phyloP scores from a whole-genome alignment of 1,140 invertebrate genomes.

The Drosophila pachea region DNA sequence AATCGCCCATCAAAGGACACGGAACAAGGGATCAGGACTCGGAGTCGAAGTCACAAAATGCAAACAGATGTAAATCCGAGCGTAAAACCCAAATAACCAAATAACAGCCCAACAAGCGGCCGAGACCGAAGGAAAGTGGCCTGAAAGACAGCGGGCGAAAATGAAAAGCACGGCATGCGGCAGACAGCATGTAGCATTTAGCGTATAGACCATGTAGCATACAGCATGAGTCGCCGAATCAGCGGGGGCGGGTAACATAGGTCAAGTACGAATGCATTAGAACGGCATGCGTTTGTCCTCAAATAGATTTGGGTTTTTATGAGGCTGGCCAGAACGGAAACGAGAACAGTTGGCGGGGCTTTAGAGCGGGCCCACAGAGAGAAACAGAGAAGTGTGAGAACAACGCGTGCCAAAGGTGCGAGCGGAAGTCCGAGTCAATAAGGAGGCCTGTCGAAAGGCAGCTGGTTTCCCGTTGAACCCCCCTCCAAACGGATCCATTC shows the following conservation, averaged over 20 bases:
- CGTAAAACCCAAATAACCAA: slow-evolving; percentile 63
- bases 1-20: slow-evolving; percentile 54
- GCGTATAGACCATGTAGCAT: slow-evolving; percentile 2
- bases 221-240: slow-evolving; percentile 17
- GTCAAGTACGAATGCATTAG: slow-evolving; percentile 64
- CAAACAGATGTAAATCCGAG: slow-evolving; percentile 74
- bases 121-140: slow-evolving; percentile 26
- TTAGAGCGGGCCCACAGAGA: slow-evolving; percentile 25
- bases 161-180: slow-evolving; percentile 67
- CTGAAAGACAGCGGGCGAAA: slow-evolving; percentile 24
- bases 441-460: slow-evolving; percentile 24
- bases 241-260: slow-evolving; percentile 58
- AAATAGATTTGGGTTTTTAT: slow-evolving; percentile 21
- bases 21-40: background rate
- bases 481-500: slow-evolving; percentile 14
- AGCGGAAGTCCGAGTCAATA: slow-evolving; percentile 49
- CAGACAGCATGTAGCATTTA: background rate
- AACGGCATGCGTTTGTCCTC: slow-evolving; percentile 14
- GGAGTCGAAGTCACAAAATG: slow-evolving; percentile 45
- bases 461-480: slow-evolving; percentile 32
- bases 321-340: slow-evolving; percentile 29
- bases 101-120: slow-evolving; percentile 44
- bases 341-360: slow-evolving; percentile 47
- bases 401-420: slow-evolving; percentile 69
- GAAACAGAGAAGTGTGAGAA: background rate